Evolutionary conservation across 1,140 invertebrate species (phyloP), one percentile per base, ranked within the genome.

Genomic region (Eurosta solidaginis): DNA sequence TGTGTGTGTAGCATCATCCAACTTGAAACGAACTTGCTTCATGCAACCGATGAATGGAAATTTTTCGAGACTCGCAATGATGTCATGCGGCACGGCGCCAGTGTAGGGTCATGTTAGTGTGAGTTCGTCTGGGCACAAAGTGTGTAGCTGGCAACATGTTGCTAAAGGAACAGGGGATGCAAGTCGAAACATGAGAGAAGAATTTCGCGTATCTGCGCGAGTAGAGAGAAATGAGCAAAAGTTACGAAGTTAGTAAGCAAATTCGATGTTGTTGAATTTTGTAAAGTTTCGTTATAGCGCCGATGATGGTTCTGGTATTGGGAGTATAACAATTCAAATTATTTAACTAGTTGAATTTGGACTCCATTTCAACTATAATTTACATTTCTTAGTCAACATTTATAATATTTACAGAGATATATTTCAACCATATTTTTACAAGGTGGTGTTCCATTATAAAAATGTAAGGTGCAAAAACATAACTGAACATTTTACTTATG

Each of bases 61-160:
- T 29, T 59, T 10, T 7, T n/a, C 74, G 74, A 75, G 74, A 45
- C 74, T 75, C 74, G 74, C 22, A 75, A 45, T 45, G 74, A 75
- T 75, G 74, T 50, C 42, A 75, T 75, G 74, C 6, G 59, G 17
- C 17, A 45, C 7, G 44, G 59, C 59, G 59, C 59, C 59, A 68
- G n/a, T 25, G 25, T 12, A 29, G 7, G 42, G 17, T 4, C n/a
- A 4, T 12, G 29, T 20, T 3, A 36, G 42, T 36, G 36, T 45
- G 52, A 63, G 33, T 33, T 6, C 20, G 33, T 77, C 76, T 45
- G 36, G 76, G 25, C n/a, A 0, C 9, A 40, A 22, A n/a, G 50
- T n/a, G 12, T 54, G 27, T 27, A 59, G n/a, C 25, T 54, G 52
- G 33, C 76, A 63, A 77, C 49, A 77, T 77, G 76, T 77, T 77